These are phyloP conservation scores for Parnassius orleans DNA, from an alignment of 2,888 invertebrate genomes.

Conservation along the genomic window DNA sequence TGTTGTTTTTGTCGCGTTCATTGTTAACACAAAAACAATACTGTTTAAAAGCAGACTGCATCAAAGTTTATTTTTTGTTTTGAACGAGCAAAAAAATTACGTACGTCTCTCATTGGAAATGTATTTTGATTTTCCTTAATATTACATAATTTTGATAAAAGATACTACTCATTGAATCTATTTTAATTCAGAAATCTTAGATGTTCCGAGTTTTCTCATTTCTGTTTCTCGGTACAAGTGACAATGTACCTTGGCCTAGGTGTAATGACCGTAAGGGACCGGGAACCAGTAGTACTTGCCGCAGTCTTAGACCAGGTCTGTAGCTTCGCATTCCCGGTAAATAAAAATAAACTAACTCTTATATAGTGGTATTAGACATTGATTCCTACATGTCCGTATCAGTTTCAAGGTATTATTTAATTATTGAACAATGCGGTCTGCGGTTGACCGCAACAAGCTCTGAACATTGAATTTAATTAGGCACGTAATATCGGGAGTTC, in stretches of 20 bases:
- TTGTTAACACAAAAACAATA: conserved; percentile 2
- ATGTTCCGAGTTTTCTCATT: conserved; percentile 5
- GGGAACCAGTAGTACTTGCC: conserved; percentile 27
- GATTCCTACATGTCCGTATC: conserved; percentile 28
- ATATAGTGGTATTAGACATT: conserved; percentile 19
- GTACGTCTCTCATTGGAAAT: not conserved
- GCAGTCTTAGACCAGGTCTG: conserved; percentile 22
- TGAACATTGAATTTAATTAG: conserved; percentile 56
- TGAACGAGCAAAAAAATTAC: not conserved
- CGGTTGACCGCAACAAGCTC: conserved; percentile 48
- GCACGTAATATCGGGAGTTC: conserved; percentile 35
- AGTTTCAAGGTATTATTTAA: conserved; percentile 43
- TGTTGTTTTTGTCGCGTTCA: conserved; percentile 7
- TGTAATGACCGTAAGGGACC: conserved; percentile 24
- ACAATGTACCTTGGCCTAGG: conserved; percentile 24
- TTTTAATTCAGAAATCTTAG: not conserved
- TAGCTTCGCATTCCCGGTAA: conserved; percentile 20
- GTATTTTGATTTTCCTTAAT: not conserved
- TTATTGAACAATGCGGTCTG: conserved; percentile 49
- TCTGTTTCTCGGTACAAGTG: conserved; percentile 18
- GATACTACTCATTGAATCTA: not conserved
- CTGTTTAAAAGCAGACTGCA: not conserved
- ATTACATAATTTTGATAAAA: not conserved
- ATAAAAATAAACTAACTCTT: conserved; percentile 20
- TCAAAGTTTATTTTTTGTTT: conserved; percentile 6